These are phyloP conservation scores for Drosophila fuyamai DNA, from an alignment of 1,140 invertebrate genomes.

Conservation along the genomic window DNA sequence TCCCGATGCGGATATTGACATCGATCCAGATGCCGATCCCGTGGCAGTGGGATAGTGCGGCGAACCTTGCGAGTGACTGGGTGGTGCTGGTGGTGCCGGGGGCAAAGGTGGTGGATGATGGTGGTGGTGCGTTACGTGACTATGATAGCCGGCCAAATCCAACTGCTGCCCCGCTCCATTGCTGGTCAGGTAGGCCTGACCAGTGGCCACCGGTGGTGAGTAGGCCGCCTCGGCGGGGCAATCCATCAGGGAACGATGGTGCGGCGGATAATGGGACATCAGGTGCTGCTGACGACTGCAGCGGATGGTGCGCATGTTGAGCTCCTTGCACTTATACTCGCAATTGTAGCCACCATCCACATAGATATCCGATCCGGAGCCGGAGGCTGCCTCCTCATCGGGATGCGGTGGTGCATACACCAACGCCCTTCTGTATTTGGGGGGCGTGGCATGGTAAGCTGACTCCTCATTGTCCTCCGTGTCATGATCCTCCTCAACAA, in stretches of 20 bases:
- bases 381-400: constrained; percentile 42
- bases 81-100: constrained; percentile 30
- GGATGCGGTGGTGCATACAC: constrained; percentile 55
- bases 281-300: constrained; percentile 69
- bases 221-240: constrained; percentile 65
- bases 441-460: constrained; percentile 52
- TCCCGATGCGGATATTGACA: constrained; percentile 15
- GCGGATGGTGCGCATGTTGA: constrained; percentile 80
- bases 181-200: constrained; percentile 22
- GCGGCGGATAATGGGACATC: constrained; percentile 44
- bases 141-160: constrained; percentile 30
- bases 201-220: constrained; percentile 46
- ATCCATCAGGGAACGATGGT: constrained; percentile 51
- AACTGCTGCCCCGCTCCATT: constrained; percentile 41
- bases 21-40: constrained; percentile 16
- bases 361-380: constrained; percentile 43
- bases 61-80: constrained; percentile 42
- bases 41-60: constrained; percentile 57
- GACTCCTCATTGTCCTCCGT: constrained; percentile 18
- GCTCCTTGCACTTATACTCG: constrained; percentile 79
- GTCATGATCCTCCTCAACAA: constrained; percentile 13
- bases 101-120: constrained; percentile 36
- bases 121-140: constrained; percentile 29
- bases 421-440: constrained; percentile 63
- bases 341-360: constrained; percentile 71